Evolutionary conservation across 2,113 vertebrate species (phyloP).

Genomic region (Daphoenositta chrysoptera): DNA sequence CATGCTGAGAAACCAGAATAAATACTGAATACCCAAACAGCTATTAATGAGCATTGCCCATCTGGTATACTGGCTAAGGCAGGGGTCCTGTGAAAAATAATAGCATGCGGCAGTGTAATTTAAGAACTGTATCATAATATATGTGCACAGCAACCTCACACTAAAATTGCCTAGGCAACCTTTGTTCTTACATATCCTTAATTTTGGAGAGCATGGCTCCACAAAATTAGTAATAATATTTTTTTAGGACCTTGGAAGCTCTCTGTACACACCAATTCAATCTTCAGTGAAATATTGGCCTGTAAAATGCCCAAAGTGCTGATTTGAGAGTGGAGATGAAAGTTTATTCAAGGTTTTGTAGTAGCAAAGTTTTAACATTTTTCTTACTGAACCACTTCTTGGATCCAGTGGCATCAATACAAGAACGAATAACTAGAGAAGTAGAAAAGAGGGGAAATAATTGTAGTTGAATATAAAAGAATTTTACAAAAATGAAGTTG

Average conservation of each 20-base stretch:
- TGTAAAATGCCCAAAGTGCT: background rate
- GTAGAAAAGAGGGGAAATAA: background rate
- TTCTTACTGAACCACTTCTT: background rate
- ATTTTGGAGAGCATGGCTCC: background rate
- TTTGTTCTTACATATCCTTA: conserved; percentile 16
- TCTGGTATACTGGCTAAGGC: conserved; percentile 16
- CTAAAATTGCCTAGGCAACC: background rate
- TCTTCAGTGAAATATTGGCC: background rate
- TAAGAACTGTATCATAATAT: conserved; percentile 20
- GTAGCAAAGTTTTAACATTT: background rate
- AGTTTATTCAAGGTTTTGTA: background rate
- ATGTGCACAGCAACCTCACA: background rate
- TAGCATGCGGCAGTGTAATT: background rate
- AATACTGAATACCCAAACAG: conserved; percentile 55
- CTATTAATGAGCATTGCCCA: conserved; percentile 52
- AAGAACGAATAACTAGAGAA: background rate
- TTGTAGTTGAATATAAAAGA: background rate
- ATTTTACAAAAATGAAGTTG: background rate
- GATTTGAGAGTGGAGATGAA: background rate
- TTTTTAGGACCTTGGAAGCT: background rate
- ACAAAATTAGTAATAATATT: background rate
- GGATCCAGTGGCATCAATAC: background rate
- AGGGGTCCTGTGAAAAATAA: conserved; percentile 36
- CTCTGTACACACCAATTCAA: background rate
- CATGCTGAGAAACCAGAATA: conserved; percentile 46